Base-by-base conservation (phyloP, 2,797 vertebrate species). In the Vipera ursinii region DNA sequence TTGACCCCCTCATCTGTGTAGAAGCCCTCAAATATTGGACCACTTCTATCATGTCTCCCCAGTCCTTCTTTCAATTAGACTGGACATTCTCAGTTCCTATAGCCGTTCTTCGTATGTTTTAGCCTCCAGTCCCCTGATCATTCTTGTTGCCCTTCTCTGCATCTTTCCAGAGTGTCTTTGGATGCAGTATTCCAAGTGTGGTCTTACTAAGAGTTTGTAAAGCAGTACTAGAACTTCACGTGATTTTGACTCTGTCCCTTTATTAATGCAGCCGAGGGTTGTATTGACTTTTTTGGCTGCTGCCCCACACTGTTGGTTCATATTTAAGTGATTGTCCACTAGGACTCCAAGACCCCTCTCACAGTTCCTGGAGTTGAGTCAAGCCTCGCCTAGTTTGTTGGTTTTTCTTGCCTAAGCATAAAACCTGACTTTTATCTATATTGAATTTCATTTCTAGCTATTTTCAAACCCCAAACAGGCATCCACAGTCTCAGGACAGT, bases 221-320 rank as follows among this genome's bases (percentile, higher is more conserved):
- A 63, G 10, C 26, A 28, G 26, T 28, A 63, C 10, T 28, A 28
- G 10, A 13, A 63, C 61, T 63, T 65, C 3, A 13, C 10, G 4
- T 63, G 26, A 28, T 63, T 28, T 28, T 65, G 26, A 65, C 4
- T 65, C 10, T 65, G 13, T 13, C 10, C 4, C 61, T 63, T 26
- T 63, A 12, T 63, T 63, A 13, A 28, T n/a, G 61, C 61, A 63
- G 26, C 26, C 26, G 12, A 13, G 61, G 61, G 28, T 63, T 63
- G 10, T 9, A 63, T 63, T n/a, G 26, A 28, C 61, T 65, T 65
- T 65, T n/a, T n/a, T 65, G 61, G 26, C 61, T 65, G 26, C 26
- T n/a, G 61, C 61, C 61, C 0, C 1, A n/a, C 4, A 5, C 10
- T n/a, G 10, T 0, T 28, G 26, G 61, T 12, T 65, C 61, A n/a